Percentiles rank a stretch among this genome's conserved stretches.
Conservation (phyloP, 2,797 vertebrate genomes). For the Chiloscyllium punctatum region DNA sequence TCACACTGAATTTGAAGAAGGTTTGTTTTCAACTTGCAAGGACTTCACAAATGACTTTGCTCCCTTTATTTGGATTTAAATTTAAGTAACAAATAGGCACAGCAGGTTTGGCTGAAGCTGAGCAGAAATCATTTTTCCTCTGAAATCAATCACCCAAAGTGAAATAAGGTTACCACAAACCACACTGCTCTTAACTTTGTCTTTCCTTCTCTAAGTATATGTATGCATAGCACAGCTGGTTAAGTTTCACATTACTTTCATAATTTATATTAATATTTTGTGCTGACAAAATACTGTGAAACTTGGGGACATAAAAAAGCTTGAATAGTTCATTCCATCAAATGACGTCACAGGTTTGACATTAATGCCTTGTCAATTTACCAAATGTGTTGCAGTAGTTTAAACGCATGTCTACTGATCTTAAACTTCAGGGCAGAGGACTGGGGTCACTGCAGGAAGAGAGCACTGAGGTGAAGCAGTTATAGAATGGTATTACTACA, state of each 20-base stretch:
- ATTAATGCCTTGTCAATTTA: not conserved
- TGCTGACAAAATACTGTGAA: not conserved
- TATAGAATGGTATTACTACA: not conserved
- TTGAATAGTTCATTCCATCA: not conserved
- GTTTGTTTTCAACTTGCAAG: not conserved
- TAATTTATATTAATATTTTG: not conserved
- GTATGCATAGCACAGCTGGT: constrained; percentile 11
- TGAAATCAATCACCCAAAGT: constrained; percentile 11
- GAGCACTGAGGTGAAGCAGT: too few relatives aligned
- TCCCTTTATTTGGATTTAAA: constrained; percentile 17
- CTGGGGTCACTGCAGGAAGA: not conserved
- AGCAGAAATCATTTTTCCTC: not conserved
- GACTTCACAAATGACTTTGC: not conserved
- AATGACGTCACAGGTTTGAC: not conserved
- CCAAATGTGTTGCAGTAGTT: not conserved
- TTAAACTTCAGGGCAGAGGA: not conserved
- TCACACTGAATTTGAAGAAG: not conserved
- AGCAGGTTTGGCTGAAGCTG: constrained; percentile 10
- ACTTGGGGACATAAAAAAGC: not conserved
- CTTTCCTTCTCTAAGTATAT: not conserved
- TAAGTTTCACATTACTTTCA: not conserved
- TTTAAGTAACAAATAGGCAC: constrained; percentile 12
- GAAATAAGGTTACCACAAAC: constrained; percentile 16
- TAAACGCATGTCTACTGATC: not conserved
- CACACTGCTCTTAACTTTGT: constrained; percentile 26